Evolutionary conservation across 2,888 invertebrate species (phyloP).

Genomic region (Erebia aethiops): DNA sequence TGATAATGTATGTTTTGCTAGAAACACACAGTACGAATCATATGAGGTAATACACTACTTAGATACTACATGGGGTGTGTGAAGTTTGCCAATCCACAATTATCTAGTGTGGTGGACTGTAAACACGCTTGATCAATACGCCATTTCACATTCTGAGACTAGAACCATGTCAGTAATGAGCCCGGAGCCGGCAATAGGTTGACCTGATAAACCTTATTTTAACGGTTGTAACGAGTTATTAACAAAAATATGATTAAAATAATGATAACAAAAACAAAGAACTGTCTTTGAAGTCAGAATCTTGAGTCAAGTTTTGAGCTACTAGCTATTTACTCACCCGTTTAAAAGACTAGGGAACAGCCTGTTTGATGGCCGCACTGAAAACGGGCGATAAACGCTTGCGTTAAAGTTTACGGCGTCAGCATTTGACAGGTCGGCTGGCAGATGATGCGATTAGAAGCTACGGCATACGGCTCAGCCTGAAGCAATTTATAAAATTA

Average conservation of each 20-base stretch:
- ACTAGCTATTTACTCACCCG: not conserved
- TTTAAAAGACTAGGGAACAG: slow-evolving; percentile 29
- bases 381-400: slow-evolving; percentile 59
- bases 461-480: slow-evolving; percentile 21
- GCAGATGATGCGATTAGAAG: slow-evolving; percentile 34
- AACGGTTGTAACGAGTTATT: not conserved
- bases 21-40: no score
- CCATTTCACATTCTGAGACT: no score
- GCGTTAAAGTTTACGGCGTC: slow-evolving; percentile 66
- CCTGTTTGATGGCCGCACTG: slow-evolving; percentile 45
- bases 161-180: no score
- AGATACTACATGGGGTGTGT: no score
- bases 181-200: no score
- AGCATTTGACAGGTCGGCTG: slow-evolving; percentile 58
- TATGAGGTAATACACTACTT: no score
- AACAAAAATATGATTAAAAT: not conserved
- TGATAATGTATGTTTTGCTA: no score
- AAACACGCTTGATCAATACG: no score
- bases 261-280: not conserved
- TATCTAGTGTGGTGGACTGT: no score
- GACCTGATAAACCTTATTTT: no score
- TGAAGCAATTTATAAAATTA: slow-evolving; percentile 21
- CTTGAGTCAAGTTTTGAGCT: not conserved
- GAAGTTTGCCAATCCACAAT: no score
- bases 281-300: not conserved